Evolutionary conservation across 2,113 vertebrate genomes (phyloP).

Genomic region (Craseonycteris thonglongyai): DNA sequence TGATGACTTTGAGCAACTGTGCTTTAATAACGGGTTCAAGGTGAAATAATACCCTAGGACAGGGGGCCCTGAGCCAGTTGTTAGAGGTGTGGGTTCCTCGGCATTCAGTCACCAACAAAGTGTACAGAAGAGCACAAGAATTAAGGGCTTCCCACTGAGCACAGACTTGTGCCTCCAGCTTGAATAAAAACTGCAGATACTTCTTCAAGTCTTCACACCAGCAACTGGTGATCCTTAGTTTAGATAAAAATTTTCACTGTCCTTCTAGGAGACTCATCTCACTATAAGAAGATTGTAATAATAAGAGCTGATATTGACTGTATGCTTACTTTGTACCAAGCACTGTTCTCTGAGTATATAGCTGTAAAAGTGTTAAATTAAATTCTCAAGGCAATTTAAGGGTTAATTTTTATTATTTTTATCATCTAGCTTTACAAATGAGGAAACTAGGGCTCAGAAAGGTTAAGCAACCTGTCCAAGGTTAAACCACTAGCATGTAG

Average conservation of each 20-base stretch:
- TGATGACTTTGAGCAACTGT: background rate
- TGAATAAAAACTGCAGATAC: background rate
- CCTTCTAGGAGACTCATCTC: background rate
- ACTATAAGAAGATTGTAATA: background rate
- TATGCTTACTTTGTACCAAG: background rate
- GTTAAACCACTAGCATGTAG: background rate
- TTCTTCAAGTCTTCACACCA: background rate
- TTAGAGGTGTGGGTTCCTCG: background rate
- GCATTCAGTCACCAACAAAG: background rate
- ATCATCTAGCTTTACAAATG: background rate
- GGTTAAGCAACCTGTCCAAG: background rate
- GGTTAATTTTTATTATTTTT: slow-evolving; percentile 12
- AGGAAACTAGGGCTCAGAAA: background rate
- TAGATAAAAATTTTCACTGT: background rate
- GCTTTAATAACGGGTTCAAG: background rate
- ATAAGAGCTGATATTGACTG: background rate
- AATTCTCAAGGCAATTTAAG: background rate
- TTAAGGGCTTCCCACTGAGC: background rate
- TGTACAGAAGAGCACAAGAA: background rate
- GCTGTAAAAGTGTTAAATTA: background rate
- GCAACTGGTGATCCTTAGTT: background rate
- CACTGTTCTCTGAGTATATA: background rate
- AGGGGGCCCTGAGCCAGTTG: background rate
- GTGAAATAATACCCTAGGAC: background rate
- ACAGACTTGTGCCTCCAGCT: background rate